Conservation (phyloP, 1,140 invertebrate genomes). For the Euura lappo region DNA sequence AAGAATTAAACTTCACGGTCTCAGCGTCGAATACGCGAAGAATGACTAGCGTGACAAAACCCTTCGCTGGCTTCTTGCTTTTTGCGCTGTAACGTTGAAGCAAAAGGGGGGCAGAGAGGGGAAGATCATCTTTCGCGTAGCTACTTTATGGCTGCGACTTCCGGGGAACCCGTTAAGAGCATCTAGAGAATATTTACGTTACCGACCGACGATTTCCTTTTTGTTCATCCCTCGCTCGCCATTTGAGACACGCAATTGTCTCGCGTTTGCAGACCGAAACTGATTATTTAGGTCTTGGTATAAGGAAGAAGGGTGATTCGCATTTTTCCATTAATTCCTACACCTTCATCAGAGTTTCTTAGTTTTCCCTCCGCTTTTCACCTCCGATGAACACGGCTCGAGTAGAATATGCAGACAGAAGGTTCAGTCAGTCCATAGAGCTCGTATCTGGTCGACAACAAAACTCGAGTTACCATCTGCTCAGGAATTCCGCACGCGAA, state of each 20-base stretch:
- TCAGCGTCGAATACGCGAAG: neutral
- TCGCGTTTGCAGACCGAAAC: neutral
- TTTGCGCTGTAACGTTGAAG: neutral
- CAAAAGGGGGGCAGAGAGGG: neutral
- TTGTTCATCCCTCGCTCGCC: neutral
- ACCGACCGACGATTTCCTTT: neutral
- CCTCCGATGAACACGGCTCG: too few relatives aligned
- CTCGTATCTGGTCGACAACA: neutral
- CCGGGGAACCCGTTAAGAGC: neutral
- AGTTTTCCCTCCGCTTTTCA: too few relatives aligned
- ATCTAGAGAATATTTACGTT: constrained; percentile 4
- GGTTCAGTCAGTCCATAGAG: neutral
- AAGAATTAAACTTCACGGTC: neutral
- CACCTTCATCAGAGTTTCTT: too few relatives aligned
- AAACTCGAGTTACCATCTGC: neutral
- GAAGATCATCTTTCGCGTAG: neutral
- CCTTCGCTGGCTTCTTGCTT: neutral
- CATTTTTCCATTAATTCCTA: too few relatives aligned
- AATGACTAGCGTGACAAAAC: neutral
- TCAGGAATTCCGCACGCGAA: neutral
- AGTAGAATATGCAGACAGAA: neutral
- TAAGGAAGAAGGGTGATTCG: neutral
- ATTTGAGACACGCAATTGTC: neutral
- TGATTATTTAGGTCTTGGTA: neutral
- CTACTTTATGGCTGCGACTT: neutral